Base-by-base conservation (phyloP, 1,140 invertebrate species). In the Drosophila azteca region DNA sequence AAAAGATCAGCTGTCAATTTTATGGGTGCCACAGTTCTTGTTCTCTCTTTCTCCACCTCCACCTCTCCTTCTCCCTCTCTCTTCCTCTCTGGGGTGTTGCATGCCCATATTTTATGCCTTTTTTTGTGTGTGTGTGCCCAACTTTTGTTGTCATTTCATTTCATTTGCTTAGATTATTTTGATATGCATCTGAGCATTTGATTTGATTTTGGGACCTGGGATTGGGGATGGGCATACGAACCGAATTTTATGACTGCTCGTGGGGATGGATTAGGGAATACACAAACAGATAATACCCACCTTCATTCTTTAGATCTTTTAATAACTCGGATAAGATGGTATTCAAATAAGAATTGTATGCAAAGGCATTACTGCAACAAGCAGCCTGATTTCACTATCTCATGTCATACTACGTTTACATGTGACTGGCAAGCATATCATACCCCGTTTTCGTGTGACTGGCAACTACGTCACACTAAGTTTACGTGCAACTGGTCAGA, bases 1-100 rank as follows among this genome's bases (percentile, higher is more conserved):
- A 75, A 84, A 84, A 80, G 64, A 84, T 84, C 81, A 85, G 81
- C 77, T 85, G 77, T 79, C 81, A 79, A 77, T 79, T 79, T 82
- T 79, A 85, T 80, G 73, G 77, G 59, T 74, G 64, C 77, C 62
- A 59, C 49, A 22, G 71, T 72, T 48, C 50, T 57, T 43, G 13
- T 20, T 52, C 48, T 72, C 26, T 39, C 15, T 51, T 39, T 39
- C 35, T 39, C 35, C 35, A 39, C 3, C 35, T 39, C 35, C 31
- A 35, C 9, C 31, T 31, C 29, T 31, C 7, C 29, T 35, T 11
- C 31, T 35, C 55, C 35, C 59, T 46, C 54, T 35, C 9, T 13
- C 49, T 6, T 15, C 22, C 39, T 26, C 43, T 53, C 41, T 73
- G 53, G 54, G 54, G 58, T 67, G 61, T 60, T 63, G 49, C 45